These are phyloP conservation scores for Listrodromus nycthemerus DNA, from an alignment of 2,888 invertebrate species.

Conservation along the genomic window DNA sequence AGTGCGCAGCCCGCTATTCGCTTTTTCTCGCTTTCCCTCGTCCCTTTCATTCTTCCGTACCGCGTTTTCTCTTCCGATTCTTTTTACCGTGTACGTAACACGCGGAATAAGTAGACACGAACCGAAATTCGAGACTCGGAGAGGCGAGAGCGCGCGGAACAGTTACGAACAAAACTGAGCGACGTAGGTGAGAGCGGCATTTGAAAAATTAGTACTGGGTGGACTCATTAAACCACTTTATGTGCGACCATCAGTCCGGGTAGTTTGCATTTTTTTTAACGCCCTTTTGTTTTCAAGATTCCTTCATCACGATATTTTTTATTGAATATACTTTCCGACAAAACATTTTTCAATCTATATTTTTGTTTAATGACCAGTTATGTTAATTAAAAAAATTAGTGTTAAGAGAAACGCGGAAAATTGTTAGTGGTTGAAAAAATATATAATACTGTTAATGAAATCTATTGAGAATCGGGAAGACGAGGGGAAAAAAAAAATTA, in stretches of 20 bases:
- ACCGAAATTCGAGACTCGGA: conserved; percentile 23
- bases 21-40: conserved; percentile 30
- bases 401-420: too few relatives aligned
- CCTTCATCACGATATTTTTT: not conserved
- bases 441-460: too few relatives aligned
- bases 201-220: not conserved
- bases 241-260: not conserved
- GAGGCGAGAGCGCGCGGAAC: not conserved
- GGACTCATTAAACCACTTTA: not conserved
- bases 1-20: conserved; percentile 69
- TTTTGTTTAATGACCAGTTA: too few relatives aligned
- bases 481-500: not conserved
- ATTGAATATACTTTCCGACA: too few relatives aligned
- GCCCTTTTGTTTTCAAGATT: not conserved
- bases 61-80: conserved; percentile 13
- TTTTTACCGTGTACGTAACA: conserved; percentile 21
- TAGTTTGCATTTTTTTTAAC: not conserved
- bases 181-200: not conserved
- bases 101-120: conserved; percentile 53
- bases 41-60: not conserved
- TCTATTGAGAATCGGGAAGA: too few relatives aligned
- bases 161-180: not conserved
- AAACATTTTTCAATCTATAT: too few relatives aligned
- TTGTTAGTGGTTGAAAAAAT: too few relatives aligned
- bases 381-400: too few relatives aligned